Evolutionary conservation across 2,888 invertebrate species (phyloP), one percentile per base, ranked within the genome.

Genomic region (Xylocampa areola): DNA sequence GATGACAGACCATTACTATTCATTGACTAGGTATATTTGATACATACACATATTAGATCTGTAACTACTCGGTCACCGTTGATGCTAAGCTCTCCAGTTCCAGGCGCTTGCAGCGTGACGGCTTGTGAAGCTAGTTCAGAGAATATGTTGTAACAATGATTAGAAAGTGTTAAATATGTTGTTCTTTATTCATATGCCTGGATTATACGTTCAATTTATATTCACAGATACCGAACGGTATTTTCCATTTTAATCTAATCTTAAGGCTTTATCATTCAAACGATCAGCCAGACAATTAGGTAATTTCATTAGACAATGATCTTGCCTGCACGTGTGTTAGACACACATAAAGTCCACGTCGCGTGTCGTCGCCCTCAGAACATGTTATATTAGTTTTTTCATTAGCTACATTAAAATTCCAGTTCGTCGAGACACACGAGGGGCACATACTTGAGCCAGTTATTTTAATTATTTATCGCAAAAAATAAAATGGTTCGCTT

Each of bases 361-460:
- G n/a, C n/a, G 10, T 14, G 32, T 2, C 14, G 4, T 32, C 25
- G n/a, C 19, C 27, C 43, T 39, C 25, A 19, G n/a, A 37, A 29
- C 43, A 33, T 30, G 11, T 29, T 29, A 47, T 33, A 62, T 43
- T 25, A 36, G 41, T 52, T 62, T 61, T n/a, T 62, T 47, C 23
- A 32, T 37, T 40, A 47, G 43, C 13, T 16, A 16, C 63, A 47
- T 62, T 62, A 43, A 37, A 14, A 47, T 52, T 37, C 61, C 62
- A 21, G 10, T 13, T 11, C 8, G 45, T 62, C 53, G 25, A 11
- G 53, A 19, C 27, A 5, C 11, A 11, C 7, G 23, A 21, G 25
- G 7, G 19, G 51, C 19, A 36, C 35, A 29, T 54, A 8, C 17
- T 17, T 23, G n/a, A n/a, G n/a, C n/a, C 23, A 39, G 23, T 4